Evolutionary conservation across 2,888 invertebrate genomes (phyloP), one percentile per base, ranked within the genome.

Genomic region (Agonum fuliginosum): DNA sequence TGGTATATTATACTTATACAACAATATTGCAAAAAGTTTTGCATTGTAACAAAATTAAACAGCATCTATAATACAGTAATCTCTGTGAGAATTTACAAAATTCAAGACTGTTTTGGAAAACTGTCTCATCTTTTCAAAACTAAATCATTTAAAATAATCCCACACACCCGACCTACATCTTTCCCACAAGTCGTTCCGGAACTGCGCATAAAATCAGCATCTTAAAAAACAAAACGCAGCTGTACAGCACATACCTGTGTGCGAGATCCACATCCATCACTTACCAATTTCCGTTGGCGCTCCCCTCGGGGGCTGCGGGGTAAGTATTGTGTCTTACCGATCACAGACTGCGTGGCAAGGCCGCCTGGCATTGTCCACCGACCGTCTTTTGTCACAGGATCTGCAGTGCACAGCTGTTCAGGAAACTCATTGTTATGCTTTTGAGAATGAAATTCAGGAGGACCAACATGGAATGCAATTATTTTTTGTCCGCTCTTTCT

Each of bases 371-470:
- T 74, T 74, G 74, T 74, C 22, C 43, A 27, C 22, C 27, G 41
- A 27, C 22, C 27, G 41, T 34, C 74, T 65, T 71, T 74, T 74
- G 74, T 74, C 43, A 46, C 41, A 37, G 41, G 14, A 71, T 48
- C 54, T 71, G 46, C 46, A 54, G 14, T 75, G 75, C 75, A 78
- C 80, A 80, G 80, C 80, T 80, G 80, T 77, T 78, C 80, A 80
- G 80, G 80, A 80, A 80, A 77, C 74, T 58, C 70, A 79, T 80
- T 79, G 74, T 74, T 62, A 41, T 74, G 65, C 46, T 34, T 71
- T 51, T 22, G 43, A 62, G 58, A 62, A 62, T 30, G 58, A 62
- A 62, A 62, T 62, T 62, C 30, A 62, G 58, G 17, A 62, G 58
- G 30, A 62, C 30, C 58, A 17, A 65, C 43, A 62, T 17, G 65